Base-by-base conservation (phyloP, 2,113 vertebrate species). In the Ameiurus melas region DNA sequence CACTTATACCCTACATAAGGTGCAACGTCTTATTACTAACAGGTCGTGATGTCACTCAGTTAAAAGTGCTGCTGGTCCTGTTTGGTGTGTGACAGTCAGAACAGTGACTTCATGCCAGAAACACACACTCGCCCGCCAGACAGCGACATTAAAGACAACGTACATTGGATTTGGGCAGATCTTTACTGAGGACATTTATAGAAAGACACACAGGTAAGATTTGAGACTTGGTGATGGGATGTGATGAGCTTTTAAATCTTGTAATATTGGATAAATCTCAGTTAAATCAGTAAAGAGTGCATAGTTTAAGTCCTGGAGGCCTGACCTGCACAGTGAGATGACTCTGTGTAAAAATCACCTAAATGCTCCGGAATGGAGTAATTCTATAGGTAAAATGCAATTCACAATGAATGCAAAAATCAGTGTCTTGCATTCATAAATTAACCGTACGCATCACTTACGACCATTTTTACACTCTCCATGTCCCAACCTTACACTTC, bases 31-130 rank as follows among this genome's bases (percentile, higher is more conserved):
- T 7, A 85, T 55, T 55, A 14, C 66, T 70, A 36, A 36, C 83
- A 55, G n/a, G 47, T 70, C 51, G 78, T 87, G 75, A 87, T 81
- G 83, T 85, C 89, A 90, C 58, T 87, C 30, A 85, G 57, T n/a
- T 64, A 60, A 71, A 66, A 75, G 84, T 77, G 55, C 36, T 77
- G 70, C 85, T 77, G 22, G 30, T 77, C 85, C 85, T 86, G 85
- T 77, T 77, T n/a, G 53, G 33, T 62, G 71, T 75, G 22, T 60
- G 55, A 47, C 85, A 86, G 4, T 75, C 6, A 43, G 14, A 82
- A 39, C 78, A 36, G 77, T 27, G 81, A 64, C 25, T 83, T 64
- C 36, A 62, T 83, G 43, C 13, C 83, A 84, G 47, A 84, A 33
- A 68, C 83, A 84, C 83, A 64, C 39, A 33, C 22, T 57, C 7